Evolutionary conservation across 2,113 vertebrate species (phyloP).

Genomic region (Sigmodon hispidus): DNA sequence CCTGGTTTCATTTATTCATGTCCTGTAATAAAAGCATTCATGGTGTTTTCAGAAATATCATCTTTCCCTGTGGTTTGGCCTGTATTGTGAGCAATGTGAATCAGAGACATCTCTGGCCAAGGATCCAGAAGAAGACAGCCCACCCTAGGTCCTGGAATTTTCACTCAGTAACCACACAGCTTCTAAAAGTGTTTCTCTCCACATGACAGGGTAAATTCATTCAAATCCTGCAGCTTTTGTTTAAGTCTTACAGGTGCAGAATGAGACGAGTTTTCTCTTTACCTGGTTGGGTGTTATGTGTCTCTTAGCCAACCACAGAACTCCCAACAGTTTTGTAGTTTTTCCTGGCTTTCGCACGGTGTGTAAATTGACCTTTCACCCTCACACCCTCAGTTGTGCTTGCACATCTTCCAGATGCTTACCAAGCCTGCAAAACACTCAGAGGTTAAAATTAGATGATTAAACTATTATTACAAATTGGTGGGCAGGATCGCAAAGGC

Average conservation of each 20-base stretch:
- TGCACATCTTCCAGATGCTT: background rate
- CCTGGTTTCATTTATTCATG: background rate
- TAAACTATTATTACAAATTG: no score
- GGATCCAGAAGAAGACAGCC: background rate
- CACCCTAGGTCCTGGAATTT: background rate
- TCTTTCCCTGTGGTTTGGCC: no score
- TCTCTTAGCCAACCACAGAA: background rate
- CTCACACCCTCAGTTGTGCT: background rate
- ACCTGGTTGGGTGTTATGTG: background rate
- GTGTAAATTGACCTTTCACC: background rate
- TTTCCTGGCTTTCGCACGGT: no score
- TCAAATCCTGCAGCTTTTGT: background rate
- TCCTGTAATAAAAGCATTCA: background rate
- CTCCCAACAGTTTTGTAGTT: background rate
- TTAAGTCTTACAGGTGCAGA: background rate
- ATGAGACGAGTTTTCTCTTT: background rate
- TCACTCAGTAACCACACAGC: background rate
- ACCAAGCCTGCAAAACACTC: background rate
- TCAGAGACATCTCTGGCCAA: background rate
- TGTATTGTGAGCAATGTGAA: no score
- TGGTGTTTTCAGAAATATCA: background rate
- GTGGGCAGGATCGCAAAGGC: background rate
- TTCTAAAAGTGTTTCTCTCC: no score
- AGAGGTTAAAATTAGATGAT: background rate
- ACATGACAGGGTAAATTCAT: accelerated